Conservation (phyloP, 2,113 vertebrate species). For the Lepus americanus region DNA sequence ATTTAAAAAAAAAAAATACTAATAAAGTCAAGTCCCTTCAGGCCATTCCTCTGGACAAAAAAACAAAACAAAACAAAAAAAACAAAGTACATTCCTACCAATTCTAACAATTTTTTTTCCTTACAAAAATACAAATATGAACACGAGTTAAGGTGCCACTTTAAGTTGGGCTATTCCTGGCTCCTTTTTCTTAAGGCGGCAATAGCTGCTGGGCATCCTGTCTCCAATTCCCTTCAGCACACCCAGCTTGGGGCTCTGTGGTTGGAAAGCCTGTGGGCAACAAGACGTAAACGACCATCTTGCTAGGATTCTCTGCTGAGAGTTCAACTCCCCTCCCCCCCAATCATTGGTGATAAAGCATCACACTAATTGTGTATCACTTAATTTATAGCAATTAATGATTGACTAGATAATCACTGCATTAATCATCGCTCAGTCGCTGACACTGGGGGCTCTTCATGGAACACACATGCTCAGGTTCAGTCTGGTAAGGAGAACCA, state of each 20-base stretch:
- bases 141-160: slow-evolving; percentile 10
- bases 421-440: slow-evolving; percentile 73
- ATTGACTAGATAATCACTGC: slow-evolving; percentile 72
- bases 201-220: not conserved
- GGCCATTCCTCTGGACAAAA: slow-evolving; percentile 89
- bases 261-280: slow-evolving; percentile 42
- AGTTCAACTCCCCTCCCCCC: slow-evolving; percentile 71
- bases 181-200: not conserved
- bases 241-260: slow-evolving; percentile 6
- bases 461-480: slow-evolving; percentile 33
- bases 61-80: slow-evolving; percentile 81
- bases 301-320: slow-evolving; percentile 72
- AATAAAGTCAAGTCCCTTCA: slow-evolving; percentile 85
- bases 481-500: not conserved
- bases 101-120: slow-evolving; percentile 59
- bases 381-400: slow-evolving; percentile 83
- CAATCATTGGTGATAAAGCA: slow-evolving; percentile 80
- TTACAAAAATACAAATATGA: slow-evolving; percentile 51
- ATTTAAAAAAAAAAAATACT: slow-evolving; percentile 64
- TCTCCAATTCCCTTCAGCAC: slow-evolving; percentile 42
- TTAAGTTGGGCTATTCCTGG: not conserved
- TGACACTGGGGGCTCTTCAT: slow-evolving; percentile 69
- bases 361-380: slow-evolving; percentile 75
- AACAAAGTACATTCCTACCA: slow-evolving; percentile 76
- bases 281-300: slow-evolving; percentile 67